Evolutionary conservation across 1,140 invertebrate genomes (phyloP).

Genomic region (Amphibalanus amphitrite): DNA sequence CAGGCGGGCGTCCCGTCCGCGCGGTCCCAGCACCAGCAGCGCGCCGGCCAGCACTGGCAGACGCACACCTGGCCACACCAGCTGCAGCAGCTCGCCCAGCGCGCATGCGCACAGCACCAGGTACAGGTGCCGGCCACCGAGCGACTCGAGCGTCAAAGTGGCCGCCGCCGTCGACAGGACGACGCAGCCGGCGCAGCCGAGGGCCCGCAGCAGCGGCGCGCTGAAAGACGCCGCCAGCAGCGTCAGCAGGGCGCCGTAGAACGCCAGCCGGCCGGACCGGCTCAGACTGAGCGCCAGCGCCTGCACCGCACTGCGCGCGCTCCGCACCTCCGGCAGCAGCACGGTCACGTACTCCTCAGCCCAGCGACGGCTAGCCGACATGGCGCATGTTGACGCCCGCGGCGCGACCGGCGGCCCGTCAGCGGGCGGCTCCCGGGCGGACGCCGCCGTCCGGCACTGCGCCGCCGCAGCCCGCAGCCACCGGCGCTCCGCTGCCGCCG

Average conservation of each 20-base stretch:
- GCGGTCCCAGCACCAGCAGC: not conserved
- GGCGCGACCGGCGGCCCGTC: too few species aligned
- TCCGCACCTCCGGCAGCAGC: not conserved
- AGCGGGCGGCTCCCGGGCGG: too few species aligned
- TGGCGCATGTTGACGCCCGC: not conserved
- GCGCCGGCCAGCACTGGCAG: not conserved
- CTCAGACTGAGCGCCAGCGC: not conserved
- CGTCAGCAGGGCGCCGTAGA: not conserved
- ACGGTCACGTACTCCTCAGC: not conserved
- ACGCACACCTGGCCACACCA: constrained; percentile 1
- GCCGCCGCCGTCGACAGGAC: not conserved
- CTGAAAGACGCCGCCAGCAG: not conserved
- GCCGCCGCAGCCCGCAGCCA: too few species aligned
- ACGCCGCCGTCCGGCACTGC: not conserved
- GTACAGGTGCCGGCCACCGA: not conserved
- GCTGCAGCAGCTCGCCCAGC: not conserved
- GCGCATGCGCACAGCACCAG: not conserved
- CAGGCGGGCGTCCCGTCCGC: not conserved
- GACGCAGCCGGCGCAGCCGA: not conserved
- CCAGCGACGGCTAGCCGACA: not conserved
- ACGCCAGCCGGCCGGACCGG: not conserved
- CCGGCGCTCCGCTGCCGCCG: too few species aligned
- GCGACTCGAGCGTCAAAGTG: not conserved
- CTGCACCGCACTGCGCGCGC: not conserved
- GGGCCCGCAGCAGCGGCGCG: not conserved